phyloP scores from a whole-genome alignment of 2,113 vertebrate genomes.

The Protobothrops flavoviridis region DNA sequence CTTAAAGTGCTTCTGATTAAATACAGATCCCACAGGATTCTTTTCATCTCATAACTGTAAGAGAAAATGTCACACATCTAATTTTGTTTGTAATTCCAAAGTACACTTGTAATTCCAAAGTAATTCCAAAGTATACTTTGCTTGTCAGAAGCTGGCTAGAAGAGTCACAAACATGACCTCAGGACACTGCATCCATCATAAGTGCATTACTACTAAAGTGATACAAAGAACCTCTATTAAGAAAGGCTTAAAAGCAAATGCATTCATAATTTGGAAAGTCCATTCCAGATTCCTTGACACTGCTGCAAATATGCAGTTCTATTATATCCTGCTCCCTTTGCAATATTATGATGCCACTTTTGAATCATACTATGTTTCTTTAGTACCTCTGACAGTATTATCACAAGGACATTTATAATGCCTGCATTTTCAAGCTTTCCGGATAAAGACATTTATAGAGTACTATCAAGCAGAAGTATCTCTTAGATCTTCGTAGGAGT shows the following conservation, averaged over 20 bases:
- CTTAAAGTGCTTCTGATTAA: conserved; percentile 4
- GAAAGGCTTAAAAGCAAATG: not conserved
- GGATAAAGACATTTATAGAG: not conserved
- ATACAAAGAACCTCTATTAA: not conserved
- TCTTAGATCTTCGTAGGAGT: not conserved
- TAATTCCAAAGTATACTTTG: too few species aligned
- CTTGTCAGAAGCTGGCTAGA: too few species aligned
- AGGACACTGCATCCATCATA: too few species aligned
- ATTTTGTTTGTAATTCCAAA: not conserved
- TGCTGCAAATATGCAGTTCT: not conserved
- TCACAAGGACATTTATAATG: not conserved
- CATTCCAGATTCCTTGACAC: not conserved
- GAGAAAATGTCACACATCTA: not conserved
- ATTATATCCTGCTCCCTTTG: not conserved
- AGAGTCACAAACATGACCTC: too few species aligned
- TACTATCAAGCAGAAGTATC: not conserved
- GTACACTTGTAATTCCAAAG: too few species aligned
- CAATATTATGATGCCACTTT: not conserved
- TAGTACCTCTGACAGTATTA: not conserved
- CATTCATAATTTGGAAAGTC: not conserved
- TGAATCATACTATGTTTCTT: not conserved
- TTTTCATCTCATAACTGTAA: not conserved
- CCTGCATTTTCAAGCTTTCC: not conserved
- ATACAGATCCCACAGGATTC: not conserved
- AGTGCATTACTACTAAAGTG: not conserved